Evolutionary conservation across 2,797 vertebrate species (phyloP).

Genomic region (Apodemus agrarius): DNA sequence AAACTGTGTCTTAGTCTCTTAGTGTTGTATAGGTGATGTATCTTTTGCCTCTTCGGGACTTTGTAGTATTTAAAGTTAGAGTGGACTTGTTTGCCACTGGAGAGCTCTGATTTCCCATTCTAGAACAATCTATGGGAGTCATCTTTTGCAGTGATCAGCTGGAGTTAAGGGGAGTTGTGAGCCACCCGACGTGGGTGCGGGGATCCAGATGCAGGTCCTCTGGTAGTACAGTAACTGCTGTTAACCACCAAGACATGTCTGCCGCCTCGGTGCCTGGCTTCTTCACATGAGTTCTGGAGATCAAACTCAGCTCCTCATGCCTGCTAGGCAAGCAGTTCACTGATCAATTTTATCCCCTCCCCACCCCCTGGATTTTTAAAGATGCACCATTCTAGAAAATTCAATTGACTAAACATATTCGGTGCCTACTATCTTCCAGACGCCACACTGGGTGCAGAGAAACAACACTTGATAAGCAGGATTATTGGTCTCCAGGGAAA

Average conservation of each 20-base stretch:
- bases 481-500: not conserved
- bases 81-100: not conserved
- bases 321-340: not conserved
- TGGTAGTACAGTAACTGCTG: not conserved
- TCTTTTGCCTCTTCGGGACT: not conserved
- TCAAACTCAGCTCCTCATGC: not conserved
- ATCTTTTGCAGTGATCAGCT: not conserved
- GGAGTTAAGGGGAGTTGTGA: not conserved
- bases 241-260: not conserved
- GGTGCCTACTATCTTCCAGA: not conserved
- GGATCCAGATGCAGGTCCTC: not conserved
- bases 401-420: not conserved
- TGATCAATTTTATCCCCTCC: not conserved
- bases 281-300: not conserved
- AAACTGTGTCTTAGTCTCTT: not conserved
- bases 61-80: not conserved
- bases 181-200: too few species aligned
- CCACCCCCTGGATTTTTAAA: not conserved
- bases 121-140: not conserved
- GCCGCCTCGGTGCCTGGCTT: not conserved
- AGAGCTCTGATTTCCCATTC: conserved; percentile 25
- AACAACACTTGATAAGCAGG: not conserved
- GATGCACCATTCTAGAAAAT: not conserved
- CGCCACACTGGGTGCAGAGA: not conserved
- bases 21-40: not conserved